Percentiles rank a stretch among this genome's conserved stretches.
These are phyloP conservation scores for Trichosurus vulpecula DNA, from an alignment of 2,797 vertebrate species.

Conservation along the genomic window DNA sequence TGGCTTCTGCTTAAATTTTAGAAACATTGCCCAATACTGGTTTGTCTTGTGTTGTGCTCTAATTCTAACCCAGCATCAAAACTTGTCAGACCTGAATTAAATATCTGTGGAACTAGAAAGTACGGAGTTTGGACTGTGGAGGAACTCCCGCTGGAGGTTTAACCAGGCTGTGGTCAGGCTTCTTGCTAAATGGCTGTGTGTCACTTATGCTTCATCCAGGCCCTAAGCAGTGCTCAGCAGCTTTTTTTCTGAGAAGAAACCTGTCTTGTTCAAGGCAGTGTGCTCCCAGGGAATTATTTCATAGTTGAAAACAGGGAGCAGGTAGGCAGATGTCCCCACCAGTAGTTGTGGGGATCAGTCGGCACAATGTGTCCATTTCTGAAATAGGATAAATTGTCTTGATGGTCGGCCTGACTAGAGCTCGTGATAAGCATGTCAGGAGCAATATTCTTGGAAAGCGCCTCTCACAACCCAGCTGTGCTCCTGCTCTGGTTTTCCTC, in stretches of 20 bases:
- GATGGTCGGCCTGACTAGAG: neutral
- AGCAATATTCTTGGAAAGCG: neutral
- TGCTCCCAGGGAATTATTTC: neutral
- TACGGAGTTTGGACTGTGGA: neutral
- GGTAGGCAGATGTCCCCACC: neutral
- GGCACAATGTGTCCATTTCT: neutral
- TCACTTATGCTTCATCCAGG: neutral
- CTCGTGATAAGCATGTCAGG: too few species aligned
- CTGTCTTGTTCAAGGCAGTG: neutral
- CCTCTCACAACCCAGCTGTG: neutral
- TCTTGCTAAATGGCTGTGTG: neutral
- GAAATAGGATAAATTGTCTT: neutral
- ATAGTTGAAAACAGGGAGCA: neutral
- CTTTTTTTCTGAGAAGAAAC: neutral
- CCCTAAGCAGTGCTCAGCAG: too few species aligned
- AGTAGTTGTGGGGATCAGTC: neutral
- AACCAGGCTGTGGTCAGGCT: neutral
- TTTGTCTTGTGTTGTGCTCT: neutral
- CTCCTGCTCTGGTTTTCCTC: neutral
- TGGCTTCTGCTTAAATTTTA: conserved; percentile 31
- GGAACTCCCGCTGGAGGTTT: neutral
- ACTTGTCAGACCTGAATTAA: conserved; percentile 31
- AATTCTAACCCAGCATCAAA: neutral
- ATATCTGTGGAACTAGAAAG: conserved; percentile 20
- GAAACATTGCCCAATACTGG: conserved; percentile 15